Evolutionary conservation across 2,888 invertebrate species (phyloP).

Genomic region (Carcina quercana): DNA sequence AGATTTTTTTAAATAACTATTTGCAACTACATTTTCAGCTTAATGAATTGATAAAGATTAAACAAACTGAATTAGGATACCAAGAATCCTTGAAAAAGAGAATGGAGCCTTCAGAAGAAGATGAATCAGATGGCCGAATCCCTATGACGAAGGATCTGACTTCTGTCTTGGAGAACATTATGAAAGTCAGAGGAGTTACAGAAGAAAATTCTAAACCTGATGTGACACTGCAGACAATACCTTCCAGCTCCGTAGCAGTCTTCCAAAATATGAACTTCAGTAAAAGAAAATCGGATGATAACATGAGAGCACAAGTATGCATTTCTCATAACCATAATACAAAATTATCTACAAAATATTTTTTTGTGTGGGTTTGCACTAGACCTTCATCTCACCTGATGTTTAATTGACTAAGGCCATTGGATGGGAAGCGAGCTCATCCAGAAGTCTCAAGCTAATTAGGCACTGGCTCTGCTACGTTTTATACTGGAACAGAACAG

Average conservation of each 20-base stretch:
- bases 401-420: too few relatives aligned
- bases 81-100: constrained; percentile 42
- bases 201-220: constrained; percentile 29
- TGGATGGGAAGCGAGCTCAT: too few relatives aligned
- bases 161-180: constrained; percentile 68
- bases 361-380: too few relatives aligned
- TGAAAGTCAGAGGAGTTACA: constrained; percentile 39
- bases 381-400: too few relatives aligned
- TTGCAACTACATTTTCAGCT: too few relatives aligned
- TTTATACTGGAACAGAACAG: too few relatives aligned
- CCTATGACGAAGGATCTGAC: constrained; percentile 71
- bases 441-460: too few relatives aligned
- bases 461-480: too few relatives aligned
- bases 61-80: constrained; percentile 60
- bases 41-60: constrained; percentile 62
- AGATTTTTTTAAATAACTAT: too few relatives aligned
- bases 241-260: constrained; percentile 75
- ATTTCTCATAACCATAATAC: too few relatives aligned
- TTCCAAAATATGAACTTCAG: constrained; percentile 74
- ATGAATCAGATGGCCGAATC: constrained; percentile 47
- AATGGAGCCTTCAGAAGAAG: constrained; percentile 23
- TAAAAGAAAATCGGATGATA: constrained; percentile 42
- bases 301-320: constrained; percentile 76
- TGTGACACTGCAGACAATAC: constrained; percentile 69
- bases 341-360: too few relatives aligned